A percentile compares a stretch with the other conserved stretches of the same genome.
These are phyloP conservation scores for Orthonevra nobilis DNA, from an alignment of 2,888 invertebrate species.

Conservation along the genomic window DNA sequence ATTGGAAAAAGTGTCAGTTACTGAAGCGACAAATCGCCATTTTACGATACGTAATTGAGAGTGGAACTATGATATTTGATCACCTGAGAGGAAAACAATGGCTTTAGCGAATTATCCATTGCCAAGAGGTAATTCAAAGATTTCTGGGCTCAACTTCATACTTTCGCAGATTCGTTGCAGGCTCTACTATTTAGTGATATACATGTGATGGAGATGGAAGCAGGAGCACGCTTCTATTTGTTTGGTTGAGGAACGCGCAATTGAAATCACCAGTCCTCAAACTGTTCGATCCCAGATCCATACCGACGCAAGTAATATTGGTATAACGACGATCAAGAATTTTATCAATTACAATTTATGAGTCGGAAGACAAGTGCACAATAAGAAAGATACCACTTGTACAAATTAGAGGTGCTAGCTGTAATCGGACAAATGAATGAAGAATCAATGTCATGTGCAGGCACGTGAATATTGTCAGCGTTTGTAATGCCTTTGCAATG, in stretches of 20 bases:
- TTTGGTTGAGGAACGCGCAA: slow-evolving; percentile 41
- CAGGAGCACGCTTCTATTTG: slow-evolving; percentile 32
- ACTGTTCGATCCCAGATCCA: slow-evolving; percentile 47
- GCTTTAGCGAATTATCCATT: slow-evolving; percentile 18
- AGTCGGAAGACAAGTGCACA: slow-evolving; percentile 56
- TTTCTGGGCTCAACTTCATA: slow-evolving; percentile 15
- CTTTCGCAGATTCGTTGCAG: slow-evolving; percentile 21
- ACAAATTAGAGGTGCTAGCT: slow-evolving; percentile 71
- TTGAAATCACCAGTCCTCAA: slow-evolving; percentile 40
- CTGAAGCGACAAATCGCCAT: background rate
- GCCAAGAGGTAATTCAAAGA: slow-evolving; percentile 2
- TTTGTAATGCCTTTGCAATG: slow-evolving; percentile 71
- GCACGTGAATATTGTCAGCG: slow-evolving; percentile 73
- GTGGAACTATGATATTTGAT: background rate
- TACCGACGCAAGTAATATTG: slow-evolving; percentile 65
- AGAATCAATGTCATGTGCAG: slow-evolving; percentile 73
- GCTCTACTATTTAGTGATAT: slow-evolving; percentile 69
- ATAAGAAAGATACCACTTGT: slow-evolving; percentile 62
- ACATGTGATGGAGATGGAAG: slow-evolving; percentile 25
- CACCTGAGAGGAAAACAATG: slow-evolving; percentile 25
- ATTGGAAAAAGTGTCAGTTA: slow-evolving; percentile 15
- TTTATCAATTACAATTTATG: slow-evolving; percentile 55
- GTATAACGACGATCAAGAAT: slow-evolving; percentile 36
- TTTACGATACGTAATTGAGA: background rate
- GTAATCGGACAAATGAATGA: slow-evolving; percentile 60